Conservation (phyloP, 2,888 invertebrate genomes). For the Omphaloscelis lunosa region DNA sequence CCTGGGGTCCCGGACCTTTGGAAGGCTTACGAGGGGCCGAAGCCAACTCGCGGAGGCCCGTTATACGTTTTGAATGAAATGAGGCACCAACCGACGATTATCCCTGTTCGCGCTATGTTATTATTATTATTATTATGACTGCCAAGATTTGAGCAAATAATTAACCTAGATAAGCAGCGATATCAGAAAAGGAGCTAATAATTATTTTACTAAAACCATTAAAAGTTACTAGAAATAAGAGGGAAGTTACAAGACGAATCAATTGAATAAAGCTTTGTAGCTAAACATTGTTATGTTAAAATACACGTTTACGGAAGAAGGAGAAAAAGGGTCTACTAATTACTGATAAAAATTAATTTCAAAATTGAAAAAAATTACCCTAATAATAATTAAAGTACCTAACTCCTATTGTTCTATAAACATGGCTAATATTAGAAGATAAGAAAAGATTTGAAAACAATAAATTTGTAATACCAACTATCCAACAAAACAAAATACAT, state of each 20-base stretch:
- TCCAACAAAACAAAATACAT: background rate
- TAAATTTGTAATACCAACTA: background rate
- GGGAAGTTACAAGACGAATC: background rate
- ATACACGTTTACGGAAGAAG: background rate
- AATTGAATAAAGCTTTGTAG: background rate
- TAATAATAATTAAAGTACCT: background rate
- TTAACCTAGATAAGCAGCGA: background rate
- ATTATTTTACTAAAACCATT: constrained; percentile 10
- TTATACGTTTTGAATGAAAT: too few relatives aligned
- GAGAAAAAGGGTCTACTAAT: background rate
- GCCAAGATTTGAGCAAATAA: background rate
- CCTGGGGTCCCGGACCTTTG: too few relatives aligned
- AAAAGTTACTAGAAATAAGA: background rate
- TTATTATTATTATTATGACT: too few relatives aligned
- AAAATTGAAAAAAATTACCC: background rate
- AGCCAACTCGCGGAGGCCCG: too few relatives aligned
- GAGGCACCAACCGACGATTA: too few relatives aligned
- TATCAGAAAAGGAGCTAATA: background rate
- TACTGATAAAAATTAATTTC: background rate
- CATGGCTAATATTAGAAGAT: background rate
- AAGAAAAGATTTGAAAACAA: background rate
- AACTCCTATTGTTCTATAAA: background rate
- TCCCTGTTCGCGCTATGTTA: too few relatives aligned
- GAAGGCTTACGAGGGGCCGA: too few relatives aligned
- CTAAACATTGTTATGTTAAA: background rate